Conservation (phyloP, 2,888 invertebrate genomes). For the Monoplex corrugatus region DNA sequence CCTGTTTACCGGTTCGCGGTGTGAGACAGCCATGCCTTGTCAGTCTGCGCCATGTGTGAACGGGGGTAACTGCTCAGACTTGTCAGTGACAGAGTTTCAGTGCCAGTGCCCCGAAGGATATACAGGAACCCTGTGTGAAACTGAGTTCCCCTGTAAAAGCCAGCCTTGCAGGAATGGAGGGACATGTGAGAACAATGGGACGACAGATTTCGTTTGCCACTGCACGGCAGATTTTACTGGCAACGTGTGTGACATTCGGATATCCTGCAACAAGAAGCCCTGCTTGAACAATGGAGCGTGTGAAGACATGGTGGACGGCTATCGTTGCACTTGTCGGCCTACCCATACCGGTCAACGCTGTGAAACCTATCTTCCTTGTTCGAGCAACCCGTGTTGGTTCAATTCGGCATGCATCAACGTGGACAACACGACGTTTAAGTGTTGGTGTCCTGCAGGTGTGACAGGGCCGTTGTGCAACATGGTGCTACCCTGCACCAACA, state of each 20-base stretch:
- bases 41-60: conserved; percentile 52
- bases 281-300: conserved; percentile 72
- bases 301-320: conserved; percentile 55
- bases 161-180: conserved; percentile 55
- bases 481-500: conserved; percentile 55
- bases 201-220: conserved; percentile 52
- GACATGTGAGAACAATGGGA: conserved; percentile 55
- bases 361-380: conserved; percentile 53
- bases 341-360: conserved; percentile 69
- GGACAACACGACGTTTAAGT: conserved; percentile 49
- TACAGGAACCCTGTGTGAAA: conserved; percentile 50
- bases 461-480: conserved; percentile 27
- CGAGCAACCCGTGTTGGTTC: conserved; percentile 60
- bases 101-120: conserved; percentile 52
- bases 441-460: conserved; percentile 53
- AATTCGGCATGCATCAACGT: conserved; percentile 54
- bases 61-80: conserved; percentile 47
- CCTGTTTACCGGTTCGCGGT: conserved; percentile 69
- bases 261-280: conserved; percentile 62
- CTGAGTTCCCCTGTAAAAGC: conserved; percentile 44
- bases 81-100: conserved; percentile 45
- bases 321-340: conserved; percentile 61
- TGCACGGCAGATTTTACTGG: conserved; percentile 60
- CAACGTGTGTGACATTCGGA: conserved; percentile 38
- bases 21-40: conserved; percentile 60